phyloP scores from a whole-genome alignment of 2,797 vertebrate species.

The Zenarchopterus dispar region DNA sequence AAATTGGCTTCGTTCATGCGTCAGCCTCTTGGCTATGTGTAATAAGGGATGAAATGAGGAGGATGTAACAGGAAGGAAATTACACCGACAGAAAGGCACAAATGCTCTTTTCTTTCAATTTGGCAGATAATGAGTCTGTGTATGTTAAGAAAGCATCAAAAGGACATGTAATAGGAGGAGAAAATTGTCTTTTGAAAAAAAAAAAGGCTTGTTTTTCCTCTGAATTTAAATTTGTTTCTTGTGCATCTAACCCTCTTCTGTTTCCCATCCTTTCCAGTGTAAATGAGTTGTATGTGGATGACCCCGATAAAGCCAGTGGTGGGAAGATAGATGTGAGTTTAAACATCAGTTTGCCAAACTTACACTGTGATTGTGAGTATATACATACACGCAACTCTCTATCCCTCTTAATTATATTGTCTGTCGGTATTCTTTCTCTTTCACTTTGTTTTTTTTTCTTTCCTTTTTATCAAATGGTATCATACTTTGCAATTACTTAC shows the following conservation, averaged over 20 bases:
- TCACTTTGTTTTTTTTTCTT: constrained; percentile 8
- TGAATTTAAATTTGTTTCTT: not conserved
- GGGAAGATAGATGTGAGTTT: constrained; percentile 98
- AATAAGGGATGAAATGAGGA: constrained; percentile 41
- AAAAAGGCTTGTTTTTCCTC: not conserved
- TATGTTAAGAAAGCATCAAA: not conserved
- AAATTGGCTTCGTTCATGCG: constrained; percentile 66
- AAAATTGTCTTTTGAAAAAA: not conserved
- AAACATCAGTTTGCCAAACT: constrained; percentile 56
- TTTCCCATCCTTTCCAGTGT: constrained; percentile 81
- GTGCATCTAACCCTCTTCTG: constrained; percentile 10
- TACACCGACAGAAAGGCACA: constrained; percentile 32
- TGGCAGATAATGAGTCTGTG: constrained; percentile 17
- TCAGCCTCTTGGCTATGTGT: constrained; percentile 61
- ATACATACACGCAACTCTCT: constrained; percentile 54
- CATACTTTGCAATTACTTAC: not conserved
- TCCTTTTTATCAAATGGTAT: constrained; percentile 6
- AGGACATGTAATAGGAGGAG: not conserved
- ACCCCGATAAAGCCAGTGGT: constrained; percentile 98
- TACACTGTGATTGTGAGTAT: constrained; percentile 78
- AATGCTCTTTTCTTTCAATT: constrained; percentile 4
- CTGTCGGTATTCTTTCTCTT: constrained; percentile 33
- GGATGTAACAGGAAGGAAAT: constrained; percentile 64
- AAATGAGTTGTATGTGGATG: constrained; percentile 98
- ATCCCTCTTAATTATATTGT: constrained; percentile 41